phyloP scores from a whole-genome alignment of 2,888 invertebrate genomes.

The Meteorus colon region DNA sequence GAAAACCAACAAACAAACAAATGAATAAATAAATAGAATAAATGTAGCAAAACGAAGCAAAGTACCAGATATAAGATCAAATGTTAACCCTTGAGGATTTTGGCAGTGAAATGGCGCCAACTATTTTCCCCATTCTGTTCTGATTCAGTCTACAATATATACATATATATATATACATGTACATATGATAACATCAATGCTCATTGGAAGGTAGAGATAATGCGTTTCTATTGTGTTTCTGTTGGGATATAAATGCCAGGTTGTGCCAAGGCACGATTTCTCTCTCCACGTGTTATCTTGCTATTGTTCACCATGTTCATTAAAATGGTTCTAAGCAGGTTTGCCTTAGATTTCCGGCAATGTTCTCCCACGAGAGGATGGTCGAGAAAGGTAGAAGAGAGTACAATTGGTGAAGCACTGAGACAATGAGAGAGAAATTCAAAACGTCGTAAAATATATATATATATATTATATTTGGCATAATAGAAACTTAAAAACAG shows the following conservation, averaged over 20 bases:
- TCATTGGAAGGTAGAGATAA: conserved; percentile 63
- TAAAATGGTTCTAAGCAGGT: conserved; percentile 62
- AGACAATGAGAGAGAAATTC: neutral
- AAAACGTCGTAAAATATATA: neutral
- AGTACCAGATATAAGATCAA: neutral
- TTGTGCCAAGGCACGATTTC: conserved; percentile 18
- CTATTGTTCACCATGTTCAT: conserved; percentile 65
- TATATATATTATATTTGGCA: neutral
- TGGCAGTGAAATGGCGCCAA: neutral
- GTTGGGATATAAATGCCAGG: conserved; percentile 52
- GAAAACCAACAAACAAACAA: neutral
- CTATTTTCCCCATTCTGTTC: neutral
- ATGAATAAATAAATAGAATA: neutral
- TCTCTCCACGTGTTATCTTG: conserved; percentile 53
- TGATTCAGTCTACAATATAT: neutral
- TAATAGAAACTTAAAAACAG: neutral
- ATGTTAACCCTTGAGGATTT: conserved; percentile 11
- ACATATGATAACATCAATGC: conserved; percentile 61
- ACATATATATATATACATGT: conserved; percentile 38
- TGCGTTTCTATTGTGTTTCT: conserved; percentile 60
- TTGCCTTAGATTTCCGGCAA: conserved; percentile 51
- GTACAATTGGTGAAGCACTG: neutral
- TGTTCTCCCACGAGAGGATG: neutral
- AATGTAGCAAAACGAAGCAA: neutral
- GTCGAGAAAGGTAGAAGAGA: neutral